These are phyloP conservation scores for Mesoligia furuncula DNA, from an alignment of 2,888 invertebrate genomes.

Conservation along the genomic window DNA sequence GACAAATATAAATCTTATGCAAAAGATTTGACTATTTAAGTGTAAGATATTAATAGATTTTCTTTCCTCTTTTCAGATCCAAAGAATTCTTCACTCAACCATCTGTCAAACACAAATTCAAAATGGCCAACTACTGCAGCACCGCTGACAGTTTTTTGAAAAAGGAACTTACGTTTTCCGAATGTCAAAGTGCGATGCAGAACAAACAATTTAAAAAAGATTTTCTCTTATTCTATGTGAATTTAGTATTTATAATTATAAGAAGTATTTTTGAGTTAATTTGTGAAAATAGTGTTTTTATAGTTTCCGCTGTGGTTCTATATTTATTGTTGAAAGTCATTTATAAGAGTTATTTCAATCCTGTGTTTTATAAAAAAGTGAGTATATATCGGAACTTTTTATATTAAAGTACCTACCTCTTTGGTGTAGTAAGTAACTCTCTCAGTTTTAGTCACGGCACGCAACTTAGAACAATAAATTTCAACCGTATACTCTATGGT, in stretches of 20 bases:
- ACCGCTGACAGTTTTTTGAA: conserved; percentile 17
- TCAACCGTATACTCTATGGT: too few species aligned
- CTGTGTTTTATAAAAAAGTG: conserved; percentile 78
- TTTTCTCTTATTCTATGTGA: conserved; percentile 63
- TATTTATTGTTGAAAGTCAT: conserved; percentile 68
- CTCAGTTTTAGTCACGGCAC: too few species aligned
- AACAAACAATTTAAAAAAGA: conserved; percentile 48
- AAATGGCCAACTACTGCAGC: conserved; percentile 50
- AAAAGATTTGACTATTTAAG: too few species aligned
- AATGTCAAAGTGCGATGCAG: conserved; percentile 45
- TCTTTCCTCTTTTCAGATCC: conserved; percentile 48
- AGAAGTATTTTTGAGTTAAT: conserved; percentile 61
- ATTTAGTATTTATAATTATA: conserved; percentile 58
- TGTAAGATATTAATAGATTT: neutral
- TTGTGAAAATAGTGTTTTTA: conserved; percentile 60
- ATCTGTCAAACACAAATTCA: conserved; percentile 17
- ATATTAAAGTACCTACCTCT: neutral
- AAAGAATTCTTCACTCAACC: neutral
- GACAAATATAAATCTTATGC: too few species aligned
- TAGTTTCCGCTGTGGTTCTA: conserved; percentile 68
- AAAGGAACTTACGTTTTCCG: conserved; percentile 33
- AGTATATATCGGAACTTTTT: conserved; percentile 51
- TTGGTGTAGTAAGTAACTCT: neutral
- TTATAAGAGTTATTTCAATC: conserved; percentile 78
- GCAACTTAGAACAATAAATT: too few species aligned